Evolutionary conservation across 1,140 invertebrate species (phyloP), one percentile per base, ranked within the genome.

Genomic region (Mercenaria mercenaria): DNA sequence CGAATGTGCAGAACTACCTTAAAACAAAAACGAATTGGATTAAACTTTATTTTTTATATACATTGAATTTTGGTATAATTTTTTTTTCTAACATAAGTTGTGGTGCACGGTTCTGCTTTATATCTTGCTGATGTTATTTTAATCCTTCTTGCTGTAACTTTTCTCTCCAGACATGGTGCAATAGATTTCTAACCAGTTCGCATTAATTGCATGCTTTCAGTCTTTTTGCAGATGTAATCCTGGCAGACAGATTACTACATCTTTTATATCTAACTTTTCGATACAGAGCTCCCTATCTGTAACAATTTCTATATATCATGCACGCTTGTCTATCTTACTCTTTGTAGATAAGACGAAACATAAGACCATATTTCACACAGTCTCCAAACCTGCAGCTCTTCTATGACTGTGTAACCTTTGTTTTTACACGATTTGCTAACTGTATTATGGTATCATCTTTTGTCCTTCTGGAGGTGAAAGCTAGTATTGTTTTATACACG

Each of bases 351-450:
- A 11, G 88, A 82, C 43, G 88, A 15, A 82, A 89, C 37, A 56
- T 89, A 29, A 64, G 88, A 37, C 76, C 50, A 15, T 76, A 50
- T 89, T 89, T 89, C 34, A 26, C 10, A 52, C 43, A 76, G 47
- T 83, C 79, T 32, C 6, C 43, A 34, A 39, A 74, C 0, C 64
- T 59, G 3, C 41, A 83, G 67, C 43, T 82, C 41, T 43, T 89
- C 10, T 89, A 89, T 89, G 88, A 89, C 37, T 59, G 61, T 76
- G 43, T 89, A 56, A 89, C 88, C 4, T 89, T 89, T 64, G 23
- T 76, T 18, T 89, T 82, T 76, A 89, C 88, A 52, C 67, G 88
- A 39, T 83, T 83, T 37, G 88, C 88, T 56, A 89, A 89, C 52
- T 74, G n/a, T 43, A 47, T 83, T 11, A 89, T 89, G 88, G 88